These are phyloP conservation scores for Terebella lapidaria DNA, from an alignment of 2,888 invertebrate genomes.

Conservation along the genomic window DNA sequence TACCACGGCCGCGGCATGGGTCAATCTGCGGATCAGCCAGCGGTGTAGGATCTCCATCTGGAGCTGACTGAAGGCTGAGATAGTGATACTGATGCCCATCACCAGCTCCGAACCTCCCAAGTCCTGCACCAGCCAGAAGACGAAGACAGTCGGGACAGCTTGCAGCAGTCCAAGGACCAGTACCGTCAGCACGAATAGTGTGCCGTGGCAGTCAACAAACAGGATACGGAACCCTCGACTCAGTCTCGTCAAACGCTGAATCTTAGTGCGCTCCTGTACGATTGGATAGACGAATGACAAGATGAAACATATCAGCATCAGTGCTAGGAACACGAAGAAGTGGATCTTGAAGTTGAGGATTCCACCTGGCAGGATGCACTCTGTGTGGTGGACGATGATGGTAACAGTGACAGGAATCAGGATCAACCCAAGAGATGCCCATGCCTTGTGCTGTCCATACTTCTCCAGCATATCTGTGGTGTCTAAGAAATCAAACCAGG, in stretches of 20 bases:
- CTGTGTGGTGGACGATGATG: constrained; percentile 36
- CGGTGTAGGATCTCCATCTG: constrained; percentile 37
- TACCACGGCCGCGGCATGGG: constrained; percentile 35
- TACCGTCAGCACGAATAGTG: constrained; percentile 36
- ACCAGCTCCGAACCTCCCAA: constrained; percentile 36
- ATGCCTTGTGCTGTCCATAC: constrained; percentile 43
- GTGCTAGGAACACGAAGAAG: constrained; percentile 39
- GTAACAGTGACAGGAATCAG: constrained; percentile 37
- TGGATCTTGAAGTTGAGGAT: constrained; percentile 42
- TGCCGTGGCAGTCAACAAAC: constrained; percentile 35
- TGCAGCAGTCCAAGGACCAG: constrained; percentile 38
- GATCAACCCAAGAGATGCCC: constrained; percentile 40
- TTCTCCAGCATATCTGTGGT: constrained; percentile 44
- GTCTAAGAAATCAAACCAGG: constrained; percentile 49
- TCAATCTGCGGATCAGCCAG: constrained; percentile 33
- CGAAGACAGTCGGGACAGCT: constrained; percentile 38
- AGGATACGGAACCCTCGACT: constrained; percentile 32
- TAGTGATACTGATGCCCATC: constrained; percentile 39
- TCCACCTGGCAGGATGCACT: constrained; percentile 37
- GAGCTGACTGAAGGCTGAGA: constrained; percentile 40
- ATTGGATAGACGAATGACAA: constrained; percentile 41
- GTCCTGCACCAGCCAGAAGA: constrained; percentile 46
- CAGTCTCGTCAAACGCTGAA: constrained; percentile 4
- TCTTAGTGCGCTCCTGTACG: constrained; percentile 30
- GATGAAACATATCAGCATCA: constrained; percentile 34